Evolutionary conservation across 2,797 vertebrate genomes (phyloP), one percentile per base, ranked within the genome.

Genomic region (Myiothlypis coronata): DNA sequence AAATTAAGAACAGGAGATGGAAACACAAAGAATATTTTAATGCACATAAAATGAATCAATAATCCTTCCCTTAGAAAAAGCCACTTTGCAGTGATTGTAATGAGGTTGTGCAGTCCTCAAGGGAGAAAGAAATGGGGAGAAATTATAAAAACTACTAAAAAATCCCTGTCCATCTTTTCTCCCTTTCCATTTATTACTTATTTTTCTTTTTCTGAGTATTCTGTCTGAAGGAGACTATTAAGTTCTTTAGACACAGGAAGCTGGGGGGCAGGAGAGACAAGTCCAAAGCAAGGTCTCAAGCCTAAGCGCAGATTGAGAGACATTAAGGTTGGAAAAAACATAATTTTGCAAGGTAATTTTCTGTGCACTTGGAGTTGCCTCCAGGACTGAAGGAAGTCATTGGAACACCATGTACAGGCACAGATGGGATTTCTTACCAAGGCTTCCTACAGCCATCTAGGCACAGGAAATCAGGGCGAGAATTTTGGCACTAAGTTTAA

Each of bases 21-120:
- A 85, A 94, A 75, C 41, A 23, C 5, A 70, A 93, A 82, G 24
- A 80, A 55, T 43, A 68, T 76, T 89, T 84, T 63, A 83, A 91
- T 91, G 52, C 17, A 77, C 64, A 77, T 65, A 41, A 34, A 59
- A 47, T 35, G 14, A 87, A 74, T 49, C 26, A 26, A 67, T 55
- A 90, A 92, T 79, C 13, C 12, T 83, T 6, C n/a, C 75, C 35
- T 35, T 64, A 74, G 34, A 90, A 70, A 37, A 82, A 76, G 8
- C 5, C n/a, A 72, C 14, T 78, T 87, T 71, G 43, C 32, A 56
- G 5, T 11, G 3, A 23, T 52, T 46, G 13, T 61, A 11, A 27
- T 52, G n/a, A 2, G 1, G 7, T 75, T 74, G 9, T 60, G 18
- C 26, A 14, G 7, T 26, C 90, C 30, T 86, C 47, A 70, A 56